Evolutionary conservation across 2,888 invertebrate genomes (phyloP), one percentile per base, ranked within the genome.

Genomic region (Limnephilus auricula): DNA sequence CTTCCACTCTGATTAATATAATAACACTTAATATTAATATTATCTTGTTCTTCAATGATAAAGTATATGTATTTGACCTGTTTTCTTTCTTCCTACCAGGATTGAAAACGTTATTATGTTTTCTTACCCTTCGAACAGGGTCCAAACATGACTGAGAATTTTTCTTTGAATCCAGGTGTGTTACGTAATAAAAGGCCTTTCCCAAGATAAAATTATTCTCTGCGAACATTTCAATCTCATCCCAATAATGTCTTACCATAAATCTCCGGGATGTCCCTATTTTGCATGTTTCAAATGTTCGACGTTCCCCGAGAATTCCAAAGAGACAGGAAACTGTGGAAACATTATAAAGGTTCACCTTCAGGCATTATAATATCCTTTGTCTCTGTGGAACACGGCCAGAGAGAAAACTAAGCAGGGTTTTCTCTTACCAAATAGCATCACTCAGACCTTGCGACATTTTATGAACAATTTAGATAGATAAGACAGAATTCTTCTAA

Each of bases 211-310:
- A 65, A 65, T 65, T 9, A 80, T 80, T 80, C 18, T 80, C 80
- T 18, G 80, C 13, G 32, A 80, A 80, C 80, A 32, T 80, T 80
- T 80, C 80, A 80, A 80, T 80, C 80, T 80, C 80, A 80, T 80
- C 9, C 80, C 9, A 80, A 31, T 79, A 79, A 80, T 80, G 80
- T 32, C 80, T 31, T 32, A 32, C 15, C 80, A 80, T 80, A 80
- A 80, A 80, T 80, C 32, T 32, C 31, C 31, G 80, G 32, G 80
- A 32, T 80, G 32, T 13, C 80, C 18, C 80, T 32, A 80, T 80
- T 80, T 80, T 32, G 80, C 80, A 80, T 80, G 65, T 65, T 65
- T 65, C 65, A 65, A 65, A 25, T 65, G n/a, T 65, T 65, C 65
- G 65, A 65, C 65, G n/a, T 65, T 65, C 25, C 25, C 25, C 65